These are phyloP conservation scores for Melanotaenia trifasciata DNA, from an alignment of 2,797 vertebrate species.

Conservation along the genomic window DNA sequence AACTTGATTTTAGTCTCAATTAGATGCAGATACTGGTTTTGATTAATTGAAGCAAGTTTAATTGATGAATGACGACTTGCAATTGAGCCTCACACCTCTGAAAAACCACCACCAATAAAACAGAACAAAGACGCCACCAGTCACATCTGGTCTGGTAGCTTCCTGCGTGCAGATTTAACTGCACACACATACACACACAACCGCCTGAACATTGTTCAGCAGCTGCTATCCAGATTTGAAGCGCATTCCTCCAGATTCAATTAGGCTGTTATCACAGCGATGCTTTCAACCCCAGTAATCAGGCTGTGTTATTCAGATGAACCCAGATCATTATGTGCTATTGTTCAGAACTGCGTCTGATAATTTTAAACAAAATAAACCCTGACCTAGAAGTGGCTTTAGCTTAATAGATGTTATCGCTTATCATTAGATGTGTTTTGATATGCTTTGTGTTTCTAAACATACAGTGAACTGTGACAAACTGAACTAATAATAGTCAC, in stretches of 20 bases:
- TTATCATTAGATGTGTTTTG: conserved; percentile 3
- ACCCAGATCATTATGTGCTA: neutral
- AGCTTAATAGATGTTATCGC: neutral
- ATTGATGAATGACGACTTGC: conserved; percentile 14
- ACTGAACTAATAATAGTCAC: conserved; percentile 4
- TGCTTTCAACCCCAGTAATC: conserved; percentile 27
- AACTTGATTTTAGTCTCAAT: neutral
- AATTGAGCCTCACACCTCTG: conserved; percentile 10
- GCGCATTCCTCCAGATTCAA: conserved; percentile 68
- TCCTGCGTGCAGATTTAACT: conserved; percentile 48
- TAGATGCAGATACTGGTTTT: neutral
- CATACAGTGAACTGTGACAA: neutral
- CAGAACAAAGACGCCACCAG: conserved; percentile 37
- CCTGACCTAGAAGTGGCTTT: conserved; percentile 4
- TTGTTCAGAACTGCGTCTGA: neutral
- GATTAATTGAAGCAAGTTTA: neutral
- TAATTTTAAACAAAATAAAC: conserved; percentile 22
- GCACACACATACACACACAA: conserved; percentile 33
- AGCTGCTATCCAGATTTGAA: conserved; percentile 78
- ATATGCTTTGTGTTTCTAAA: neutral
- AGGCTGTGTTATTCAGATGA: conserved; percentile 25
- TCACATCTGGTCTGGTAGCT: conserved; percentile 53
- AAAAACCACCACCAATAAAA: conserved; percentile 1
- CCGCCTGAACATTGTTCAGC: conserved; percentile 31
- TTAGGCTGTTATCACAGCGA: conserved; percentile 46